Evolutionary conservation across 2,888 invertebrate genomes (phyloP), one percentile per base, ranked within the genome.

Genomic region (Apodemia duryi): DNA sequence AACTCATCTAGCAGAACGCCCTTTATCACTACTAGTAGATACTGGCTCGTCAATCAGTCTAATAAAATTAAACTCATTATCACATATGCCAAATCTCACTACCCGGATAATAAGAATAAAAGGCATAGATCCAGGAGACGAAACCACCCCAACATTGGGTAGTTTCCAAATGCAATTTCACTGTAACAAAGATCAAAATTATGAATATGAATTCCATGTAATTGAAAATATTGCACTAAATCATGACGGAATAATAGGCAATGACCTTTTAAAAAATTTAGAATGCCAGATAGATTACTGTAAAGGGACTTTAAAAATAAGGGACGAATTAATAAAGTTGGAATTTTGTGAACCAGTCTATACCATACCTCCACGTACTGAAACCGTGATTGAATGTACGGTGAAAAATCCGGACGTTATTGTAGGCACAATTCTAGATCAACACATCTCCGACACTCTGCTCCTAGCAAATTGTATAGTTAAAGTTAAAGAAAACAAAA

Each of bases 351-450:
- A 52, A 52, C 7, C 71, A 69, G 41, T 68, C 0, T 64, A 64
- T n/a, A 61, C 38, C 6, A 61, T 64, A 13, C 60, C 64, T n/a
- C 57, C 49, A 11, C 43, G 60, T 6, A 21, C 64, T 5, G 61
- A 61, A 21, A 46, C 49, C 6, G 49, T 71, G 0, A 72, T 75
- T 2, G 74, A 76, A 71, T 74, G 74, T 28, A 64, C 73, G 7
- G 72, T 74, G 6, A 2, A 3, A 9, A 73, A 73, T 35, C 72
- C 73, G 21, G 65, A 74, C 32, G 68, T 65, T 61, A 72, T 72
- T 2, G 35, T 60, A 66, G 70, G 69, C 9, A 13, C 70, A 2
- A 63, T 72, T 1, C 4, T 70, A 29, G 71, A 71, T 21, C 67
- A 69, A 51, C 41, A 67, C 11, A 5, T 65, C 9, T 60, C 38